A percentile compares a stretch with the other conserved stretches of the same genome.
Evolutionary conservation across 2,113 vertebrate genomes (phyloP).

Genomic region (Sminthopsis crassicaudata): DNA sequence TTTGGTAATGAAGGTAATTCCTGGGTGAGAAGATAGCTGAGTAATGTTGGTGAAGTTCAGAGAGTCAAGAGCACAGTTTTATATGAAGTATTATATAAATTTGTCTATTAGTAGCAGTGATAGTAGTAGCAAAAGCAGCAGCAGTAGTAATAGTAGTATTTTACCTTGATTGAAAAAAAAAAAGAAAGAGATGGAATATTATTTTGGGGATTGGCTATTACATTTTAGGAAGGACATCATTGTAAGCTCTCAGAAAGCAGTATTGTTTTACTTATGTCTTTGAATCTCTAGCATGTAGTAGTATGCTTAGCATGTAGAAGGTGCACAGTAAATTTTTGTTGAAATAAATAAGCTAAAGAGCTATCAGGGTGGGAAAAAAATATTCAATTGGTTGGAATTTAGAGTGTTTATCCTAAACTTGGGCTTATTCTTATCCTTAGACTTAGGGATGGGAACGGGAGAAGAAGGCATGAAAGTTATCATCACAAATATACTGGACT

Average conservation of each 20-base stretch:
- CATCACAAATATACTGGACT: neutral
- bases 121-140: too few species aligned
- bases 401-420: neutral
- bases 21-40: neutral
- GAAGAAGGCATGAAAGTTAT: neutral
- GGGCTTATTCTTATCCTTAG: neutral
- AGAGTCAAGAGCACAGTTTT: neutral
- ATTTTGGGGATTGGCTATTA: neutral
- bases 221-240: neutral
- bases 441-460: neutral
- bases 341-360: neutral
- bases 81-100: neutral
- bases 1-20: neutral
- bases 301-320: neutral
- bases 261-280: neutral
- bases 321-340: neutral
- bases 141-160: neutral
- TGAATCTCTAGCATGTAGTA: neutral
- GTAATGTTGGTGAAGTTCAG: neutral
- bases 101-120: neutral
- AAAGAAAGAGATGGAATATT: neutral
- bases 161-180: neutral
- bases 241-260: neutral
- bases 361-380: neutral
- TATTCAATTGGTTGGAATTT: neutral